Evolutionary conservation across 2,113 vertebrate species (phyloP), one percentile per base, ranked within the genome.

Genomic region (Xiphorhynchus elegans): DNA sequence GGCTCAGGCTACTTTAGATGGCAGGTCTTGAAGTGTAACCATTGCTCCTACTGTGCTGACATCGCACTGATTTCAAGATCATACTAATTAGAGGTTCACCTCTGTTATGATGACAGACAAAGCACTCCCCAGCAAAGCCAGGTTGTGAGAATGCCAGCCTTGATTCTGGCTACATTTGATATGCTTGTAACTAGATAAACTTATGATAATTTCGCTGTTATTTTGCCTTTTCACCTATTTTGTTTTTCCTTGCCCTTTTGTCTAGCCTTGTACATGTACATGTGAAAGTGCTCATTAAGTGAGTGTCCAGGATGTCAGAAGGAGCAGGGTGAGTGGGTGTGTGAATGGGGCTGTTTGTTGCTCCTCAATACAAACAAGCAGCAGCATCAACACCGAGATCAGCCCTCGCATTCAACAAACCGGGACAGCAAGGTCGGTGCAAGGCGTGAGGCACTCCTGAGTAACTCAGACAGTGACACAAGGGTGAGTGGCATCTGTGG

Each of bases 61-160:
- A 94, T 47, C 64, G 56, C 82, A 87, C 56, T 49, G 73, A 81
- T 92, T 90, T 86, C 80, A 81, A 70, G 72, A 89, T 90, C 76
- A 26, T 20, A 52, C 79, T 74, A 96, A 93, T 95, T 95, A 86
- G 81, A 88, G 15, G 47, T 72, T 90, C 82, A 60, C 47, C 53
- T 66, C 72, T 84, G 39, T 87, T 91, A 58, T 2, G 28, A 73
- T 55, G 70, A 70, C 81, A 58, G 70, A 82, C 42, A 90, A 88
- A 94, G 74, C 60, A 56, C 33, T 40, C 33, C 33, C 24, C n/a
- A 49, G 55, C 35, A 70, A 75, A 77, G 21, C 42, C 56, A 64
- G 82, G 64, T 75, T 90, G 47, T 60, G 23, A 56, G 40, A 85
- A 80, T 47, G 35, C 19, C 55, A 77, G 49, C 40, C 47, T 88